These are phyloP conservation scores for Drosophila yooni DNA, from an alignment of 2,888 invertebrate species.

Conservation along the genomic window DNA sequence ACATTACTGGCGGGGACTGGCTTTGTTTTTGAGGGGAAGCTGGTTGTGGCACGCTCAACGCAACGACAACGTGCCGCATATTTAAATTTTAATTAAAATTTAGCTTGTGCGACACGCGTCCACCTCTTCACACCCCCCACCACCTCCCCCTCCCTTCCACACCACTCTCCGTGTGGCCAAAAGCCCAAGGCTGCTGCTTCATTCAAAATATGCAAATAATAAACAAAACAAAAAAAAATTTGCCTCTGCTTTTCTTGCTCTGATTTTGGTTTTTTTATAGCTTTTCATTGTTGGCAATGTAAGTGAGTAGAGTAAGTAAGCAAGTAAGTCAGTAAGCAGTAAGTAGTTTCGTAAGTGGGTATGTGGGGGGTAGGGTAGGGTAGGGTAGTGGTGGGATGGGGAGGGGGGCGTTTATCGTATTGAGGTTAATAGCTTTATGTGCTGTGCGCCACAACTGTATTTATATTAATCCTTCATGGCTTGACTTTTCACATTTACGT, in stretches of 20 bases:
- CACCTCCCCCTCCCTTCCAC: neutral
- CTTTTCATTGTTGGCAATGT: slow-evolving; percentile 15
- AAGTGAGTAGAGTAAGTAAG: neutral
- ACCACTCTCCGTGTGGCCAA: neutral
- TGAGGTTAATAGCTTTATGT: slow-evolving; percentile 36
- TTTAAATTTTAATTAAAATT: slow-evolving; percentile 79
- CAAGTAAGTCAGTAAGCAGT: neutral
- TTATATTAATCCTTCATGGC: slow-evolving; percentile 38
- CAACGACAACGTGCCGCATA: slow-evolving; percentile 68
- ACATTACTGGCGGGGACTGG: slow-evolving; percentile 32
- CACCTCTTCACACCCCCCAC: neutral
- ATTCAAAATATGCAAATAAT: slow-evolving; percentile 72
- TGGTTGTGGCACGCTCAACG: slow-evolving; percentile 40
- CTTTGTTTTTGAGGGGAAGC: slow-evolving; percentile 2
- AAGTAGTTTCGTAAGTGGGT: neutral
- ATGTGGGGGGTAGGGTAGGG: slow-evolving; percentile 12
- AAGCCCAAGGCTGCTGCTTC: slow-evolving; percentile 30
- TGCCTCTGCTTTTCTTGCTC: slow-evolving; percentile 45
- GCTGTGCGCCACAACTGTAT: slow-evolving; percentile 25
- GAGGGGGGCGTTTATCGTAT: slow-evolving; percentile 7
- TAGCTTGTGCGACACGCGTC: slow-evolving; percentile 45
- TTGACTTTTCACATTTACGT: slow-evolving; percentile 6
- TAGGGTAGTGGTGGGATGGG: slow-evolving; percentile 9
- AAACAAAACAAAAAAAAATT: slow-evolving; percentile 39
- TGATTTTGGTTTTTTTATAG: slow-evolving; percentile 28